phyloP scores from a whole-genome alignment of 2,888 invertebrate genomes.

The Eupithecia pulchellata region DNA sequence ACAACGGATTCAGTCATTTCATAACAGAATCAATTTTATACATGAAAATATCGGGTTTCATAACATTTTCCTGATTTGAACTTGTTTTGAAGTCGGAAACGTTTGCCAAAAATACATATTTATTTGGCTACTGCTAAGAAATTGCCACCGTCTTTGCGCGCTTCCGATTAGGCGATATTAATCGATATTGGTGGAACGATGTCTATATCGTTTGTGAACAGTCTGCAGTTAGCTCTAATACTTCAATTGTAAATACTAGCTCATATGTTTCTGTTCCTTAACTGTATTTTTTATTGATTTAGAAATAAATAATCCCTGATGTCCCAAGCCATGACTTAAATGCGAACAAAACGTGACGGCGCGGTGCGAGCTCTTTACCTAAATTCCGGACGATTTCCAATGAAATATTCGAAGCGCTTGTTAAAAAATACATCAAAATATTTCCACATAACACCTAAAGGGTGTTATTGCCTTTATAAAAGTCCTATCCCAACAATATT shows the following conservation, averaged over 20 bases:
- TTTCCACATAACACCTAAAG: neutral
- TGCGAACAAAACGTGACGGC: neutral
- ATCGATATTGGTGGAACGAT: neutral
- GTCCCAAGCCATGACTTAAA: neutral
- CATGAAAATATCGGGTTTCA: neutral
- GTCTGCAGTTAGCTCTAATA: neutral
- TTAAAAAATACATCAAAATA: neutral
- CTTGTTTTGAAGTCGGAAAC: neutral
- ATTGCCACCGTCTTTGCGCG: neutral
- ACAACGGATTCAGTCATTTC: neutral
- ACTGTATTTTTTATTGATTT: neutral
- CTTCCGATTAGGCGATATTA: too few species aligned
- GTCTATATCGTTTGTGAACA: neutral
- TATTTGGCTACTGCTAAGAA: neutral
- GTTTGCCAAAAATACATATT: neutral
- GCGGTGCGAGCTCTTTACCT: neutral
- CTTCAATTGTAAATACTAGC: neutral
- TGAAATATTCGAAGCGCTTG: neutral
- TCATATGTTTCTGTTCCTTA: neutral
- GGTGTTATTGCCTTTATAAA: constrained; percentile 7
- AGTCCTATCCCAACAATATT: constrained; percentile 14
- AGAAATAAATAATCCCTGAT: neutral
- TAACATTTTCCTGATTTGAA: neutral
- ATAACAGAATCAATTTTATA: neutral
- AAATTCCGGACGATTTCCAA: neutral